Evolutionary conservation across 1,140 invertebrate species (phyloP).

Genomic region (Zaprionus davidi): DNA sequence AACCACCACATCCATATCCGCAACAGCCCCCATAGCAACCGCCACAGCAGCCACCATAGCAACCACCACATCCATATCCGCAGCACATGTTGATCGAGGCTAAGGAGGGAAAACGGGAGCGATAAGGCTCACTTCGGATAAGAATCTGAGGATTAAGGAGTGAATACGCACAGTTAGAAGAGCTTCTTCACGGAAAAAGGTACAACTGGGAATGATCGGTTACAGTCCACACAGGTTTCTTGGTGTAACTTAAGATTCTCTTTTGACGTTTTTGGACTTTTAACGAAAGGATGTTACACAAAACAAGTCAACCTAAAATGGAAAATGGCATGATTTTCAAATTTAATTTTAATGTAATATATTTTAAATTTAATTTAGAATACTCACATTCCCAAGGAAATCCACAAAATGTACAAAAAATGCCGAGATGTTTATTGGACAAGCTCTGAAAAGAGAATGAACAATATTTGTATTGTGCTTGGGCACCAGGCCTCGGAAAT

Average conservation of each 20-base stretch:
- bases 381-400: slow-evolving; percentile 8
- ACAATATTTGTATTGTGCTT: neutral
- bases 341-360: neutral
- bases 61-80: neutral
- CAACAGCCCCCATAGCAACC: neutral
- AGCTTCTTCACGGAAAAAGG: slow-evolving; percentile 24
- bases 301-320: neutral
- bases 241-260: neutral
- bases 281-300: slow-evolving; percentile 1
- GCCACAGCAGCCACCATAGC: neutral
- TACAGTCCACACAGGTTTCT: neutral
- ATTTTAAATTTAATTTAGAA: neutral
- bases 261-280: neutral
- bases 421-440: neutral
- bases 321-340: neutral
- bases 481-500: neutral
- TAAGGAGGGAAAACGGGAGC: neutral
- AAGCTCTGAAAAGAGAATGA: neutral
- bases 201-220: neutral
- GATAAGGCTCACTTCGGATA: too few relatives aligned
- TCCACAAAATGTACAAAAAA: slow-evolving; percentile 21
- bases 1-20: neutral
- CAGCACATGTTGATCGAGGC: slow-evolving; percentile 4
- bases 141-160: neutral
- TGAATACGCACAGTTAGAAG: neutral